Evolutionary conservation across 2,113 vertebrate genomes (phyloP).

Genomic region (Rhadina sibilatrix): DNA sequence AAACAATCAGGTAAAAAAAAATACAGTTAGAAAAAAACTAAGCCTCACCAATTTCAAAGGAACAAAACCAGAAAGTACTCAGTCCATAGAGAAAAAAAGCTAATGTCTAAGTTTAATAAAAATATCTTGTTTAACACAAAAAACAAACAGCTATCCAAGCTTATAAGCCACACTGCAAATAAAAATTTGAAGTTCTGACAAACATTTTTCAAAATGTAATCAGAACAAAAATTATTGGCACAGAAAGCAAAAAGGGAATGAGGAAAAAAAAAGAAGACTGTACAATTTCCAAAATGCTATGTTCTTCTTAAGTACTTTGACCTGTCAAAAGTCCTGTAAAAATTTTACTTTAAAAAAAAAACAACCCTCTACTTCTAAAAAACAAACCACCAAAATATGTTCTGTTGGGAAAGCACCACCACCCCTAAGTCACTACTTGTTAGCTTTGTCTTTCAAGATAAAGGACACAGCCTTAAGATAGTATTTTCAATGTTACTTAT

Average conservation of each 20-base stretch:
- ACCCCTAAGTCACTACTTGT: constrained; percentile 18
- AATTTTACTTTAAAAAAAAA: constrained; percentile 38
- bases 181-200: constrained; percentile 32
- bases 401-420: constrained; percentile 12
- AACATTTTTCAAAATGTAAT: constrained; percentile 45
- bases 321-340: constrained; percentile 62
- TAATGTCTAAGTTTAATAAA: constrained; percentile 55
- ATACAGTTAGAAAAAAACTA: constrained; percentile 54
- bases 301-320: constrained; percentile 51
- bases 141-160: constrained; percentile 27
- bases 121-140: constrained; percentile 37
- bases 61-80: constrained; percentile 48
- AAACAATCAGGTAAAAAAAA: constrained; percentile 61
- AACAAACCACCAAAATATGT: not conserved
- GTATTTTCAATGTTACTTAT: constrained; percentile 5
- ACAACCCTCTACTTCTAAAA: not conserved
- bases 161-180: constrained; percentile 39
- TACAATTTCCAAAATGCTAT: constrained; percentile 56
- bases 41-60: constrained; percentile 35
- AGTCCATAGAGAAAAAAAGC: not conserved
- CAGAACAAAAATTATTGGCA: constrained; percentile 69
- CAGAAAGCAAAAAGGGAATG: constrained; percentile 61
- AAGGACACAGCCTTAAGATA: not conserved
- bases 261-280: constrained; percentile 43
- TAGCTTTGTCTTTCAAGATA: constrained; percentile 28